These are phyloP conservation scores for Uloborus diversus DNA, from an alignment of 1,140 invertebrate genomes.

Conservation along the genomic window DNA sequence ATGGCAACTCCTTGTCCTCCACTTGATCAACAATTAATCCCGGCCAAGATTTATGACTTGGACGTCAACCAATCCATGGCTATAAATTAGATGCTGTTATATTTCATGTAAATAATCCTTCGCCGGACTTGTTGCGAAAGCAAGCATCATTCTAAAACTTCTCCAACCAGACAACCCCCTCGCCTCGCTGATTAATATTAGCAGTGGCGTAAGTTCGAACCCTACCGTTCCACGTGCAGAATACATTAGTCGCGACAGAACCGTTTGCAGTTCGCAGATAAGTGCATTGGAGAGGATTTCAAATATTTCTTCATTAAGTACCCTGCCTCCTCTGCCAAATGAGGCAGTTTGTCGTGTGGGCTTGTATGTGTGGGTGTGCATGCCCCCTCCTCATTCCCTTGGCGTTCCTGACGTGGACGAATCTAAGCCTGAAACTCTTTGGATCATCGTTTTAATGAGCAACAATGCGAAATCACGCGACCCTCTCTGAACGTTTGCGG, in stretches of 20 bases:
- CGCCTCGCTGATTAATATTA: not conserved
- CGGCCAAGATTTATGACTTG: too few relatives aligned
- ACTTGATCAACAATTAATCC: too few relatives aligned
- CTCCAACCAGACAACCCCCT: too few relatives aligned
- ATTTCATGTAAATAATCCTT: too few relatives aligned
- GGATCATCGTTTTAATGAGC: not conserved
- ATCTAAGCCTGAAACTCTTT: too few relatives aligned
- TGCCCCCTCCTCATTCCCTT: not conserved
- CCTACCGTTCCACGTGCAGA: not conserved
- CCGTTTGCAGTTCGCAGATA: not conserved
- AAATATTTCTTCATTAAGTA: conserved; percentile 54
- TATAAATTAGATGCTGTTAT: too few relatives aligned
- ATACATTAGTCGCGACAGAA: conserved; percentile 33
- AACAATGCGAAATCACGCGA: not conserved
- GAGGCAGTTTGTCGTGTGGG: conserved; percentile 36
- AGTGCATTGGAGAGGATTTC: conserved; percentile 22
- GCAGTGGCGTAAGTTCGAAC: not conserved
- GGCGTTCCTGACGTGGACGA: not conserved
- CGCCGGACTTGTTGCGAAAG: too few relatives aligned
- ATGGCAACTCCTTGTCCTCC: too few relatives aligned
- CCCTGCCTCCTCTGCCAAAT: conserved; percentile 22
- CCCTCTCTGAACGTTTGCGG: too few relatives aligned
- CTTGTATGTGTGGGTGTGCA: not conserved
- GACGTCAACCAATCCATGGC: too few relatives aligned
- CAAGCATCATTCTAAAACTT: too few relatives aligned